A percentile compares a stretch with the other conserved stretches of the same genome.
Evolutionary conservation across 2,888 invertebrate species (phyloP).

Genomic region (Oligia fasciuncula): DNA sequence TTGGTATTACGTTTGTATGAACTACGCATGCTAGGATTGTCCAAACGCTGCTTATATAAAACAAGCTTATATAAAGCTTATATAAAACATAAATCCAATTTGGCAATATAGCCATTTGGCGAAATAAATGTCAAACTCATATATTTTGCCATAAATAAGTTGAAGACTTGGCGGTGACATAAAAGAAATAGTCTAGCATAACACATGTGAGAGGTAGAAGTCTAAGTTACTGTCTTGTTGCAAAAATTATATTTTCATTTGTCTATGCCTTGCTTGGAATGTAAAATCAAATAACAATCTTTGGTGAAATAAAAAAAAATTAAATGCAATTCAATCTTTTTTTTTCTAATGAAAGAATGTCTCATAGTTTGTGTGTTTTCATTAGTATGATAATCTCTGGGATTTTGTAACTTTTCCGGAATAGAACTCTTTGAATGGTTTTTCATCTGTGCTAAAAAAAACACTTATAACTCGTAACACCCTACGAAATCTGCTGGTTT

Average conservation of each 20-base stretch:
- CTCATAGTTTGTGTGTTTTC: neutral
- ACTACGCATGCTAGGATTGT: no score
- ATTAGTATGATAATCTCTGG: neutral
- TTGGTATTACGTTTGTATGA: no score
- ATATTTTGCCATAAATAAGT: constrained; percentile 70
- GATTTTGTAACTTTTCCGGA: neutral
- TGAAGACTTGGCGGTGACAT: constrained; percentile 61
- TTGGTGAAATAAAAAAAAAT: neutral
- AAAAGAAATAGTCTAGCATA: constrained; percentile 48
- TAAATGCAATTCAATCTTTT: no score
- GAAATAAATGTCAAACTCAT: constrained; percentile 69
- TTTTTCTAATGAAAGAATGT: neutral
- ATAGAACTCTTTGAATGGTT: neutral
- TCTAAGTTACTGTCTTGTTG: constrained; percentile 4
- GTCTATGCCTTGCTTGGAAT: neutral
- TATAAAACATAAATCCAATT: constrained; percentile 64
- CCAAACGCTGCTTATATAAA: neutral
- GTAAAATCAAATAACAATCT: neutral
- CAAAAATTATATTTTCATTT: neutral
- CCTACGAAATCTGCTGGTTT: neutral
- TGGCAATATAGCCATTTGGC: constrained; percentile 66
- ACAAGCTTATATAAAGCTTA: constrained; percentile 63
- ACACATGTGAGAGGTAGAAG: constrained; percentile 43
- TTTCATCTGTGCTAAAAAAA: neutral
- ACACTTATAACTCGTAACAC: neutral